Evolutionary conservation across 2,888 invertebrate species (phyloP), one percentile per base, ranked within the genome.

Genomic region (Lycocerus yunnanus): DNA sequence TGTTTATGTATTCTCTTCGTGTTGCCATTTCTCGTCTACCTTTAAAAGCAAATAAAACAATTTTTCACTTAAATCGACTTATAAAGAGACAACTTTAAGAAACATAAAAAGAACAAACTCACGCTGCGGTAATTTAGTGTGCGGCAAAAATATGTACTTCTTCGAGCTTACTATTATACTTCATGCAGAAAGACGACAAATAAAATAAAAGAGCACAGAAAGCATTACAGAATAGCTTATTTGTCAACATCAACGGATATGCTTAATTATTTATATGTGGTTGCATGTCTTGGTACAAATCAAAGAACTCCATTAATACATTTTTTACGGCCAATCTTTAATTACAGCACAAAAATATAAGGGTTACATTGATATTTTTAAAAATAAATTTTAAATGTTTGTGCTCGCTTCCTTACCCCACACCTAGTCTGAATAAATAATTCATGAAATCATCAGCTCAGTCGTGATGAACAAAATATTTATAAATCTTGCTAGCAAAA

Each of bases 31-130:
- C n/a, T 61, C 27, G 24, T 74, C 63, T 70, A 74, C 69, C 65
- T 73, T 66, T 69, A 66, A 66, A 70, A 67, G 69, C 61, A 74
- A 74, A 74, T 70, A 74, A 74, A 70, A 74, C 67, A 70, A 74
- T 70, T 73, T 60, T 58, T 69, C 66, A 69, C 70, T 73, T 69
- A 66, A 69, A 58, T 66, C 27, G 27, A 66, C 43, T 43, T 43
- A 43, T 43, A 43, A 43, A 43, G 43, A 43, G 43, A 43, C 43
- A 43, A 43, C 43, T 43, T 43, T 43, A 43, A 43, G 43, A n/a
- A 6, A 43, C 43, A 43, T 43, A 43, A 43, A 43, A 43, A 43
- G 43, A 43, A 43, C 43, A 43, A 43, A 43, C 43, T 43, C 43
- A n/a, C 43, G 13, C 43, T 43, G 43, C 43, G 43, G 43, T 43